Base-by-base conservation (phyloP, 2,113 vertebrate species). In the Silurus glanis region DNA sequence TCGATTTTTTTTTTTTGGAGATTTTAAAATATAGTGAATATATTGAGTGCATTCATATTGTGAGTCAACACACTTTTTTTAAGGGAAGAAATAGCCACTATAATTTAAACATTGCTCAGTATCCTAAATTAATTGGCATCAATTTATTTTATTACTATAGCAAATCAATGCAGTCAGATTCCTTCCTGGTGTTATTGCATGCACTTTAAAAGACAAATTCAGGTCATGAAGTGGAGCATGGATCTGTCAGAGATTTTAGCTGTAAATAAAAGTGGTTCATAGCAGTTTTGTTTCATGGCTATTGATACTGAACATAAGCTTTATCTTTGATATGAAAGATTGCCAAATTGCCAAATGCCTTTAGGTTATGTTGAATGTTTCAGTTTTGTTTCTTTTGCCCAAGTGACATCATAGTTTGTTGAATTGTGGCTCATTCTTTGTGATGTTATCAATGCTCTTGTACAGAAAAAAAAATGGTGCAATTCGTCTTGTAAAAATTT, bases 221-320 rank as follows among this genome's bases (percentile, higher is more conserved):
- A 93, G 92, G 91, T 95, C 94, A 96, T 97, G 94, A 94, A 95
- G 94, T 95, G 96, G 94, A 96, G 97, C 97, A 97, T 97, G 97
- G 95, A 93, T 96, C 95, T 97, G 96, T 99, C 97, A 96, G 97
- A 98, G 97, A 97, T 98, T 98, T 98, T 97, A 98, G 97, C 96
- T 97, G 97, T 98, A 98, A 98, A 99, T 98, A 99, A 98, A 97
- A 97, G 95, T 96, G 96, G 96, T 97, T 80, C 95, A 97, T 95
- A 95, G 96, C 96, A 92, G 91, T 91, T 95, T 92, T 91, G 90
- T 91, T 93, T 87, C 67, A 87, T 83, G 87, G 83, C 89, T 89
- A 87, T 87, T 87, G 93, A 92, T 93, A 93, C 93, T 91, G 92
- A 88, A 93, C 92, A 94, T 92, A 92, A 93, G 92, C 93, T 91